A percentile compares a stretch with the other conserved stretches of the same genome.
Evolutionary conservation across 2,797 vertebrate species (phyloP).

Genomic region (Todus mexicanus): DNA sequence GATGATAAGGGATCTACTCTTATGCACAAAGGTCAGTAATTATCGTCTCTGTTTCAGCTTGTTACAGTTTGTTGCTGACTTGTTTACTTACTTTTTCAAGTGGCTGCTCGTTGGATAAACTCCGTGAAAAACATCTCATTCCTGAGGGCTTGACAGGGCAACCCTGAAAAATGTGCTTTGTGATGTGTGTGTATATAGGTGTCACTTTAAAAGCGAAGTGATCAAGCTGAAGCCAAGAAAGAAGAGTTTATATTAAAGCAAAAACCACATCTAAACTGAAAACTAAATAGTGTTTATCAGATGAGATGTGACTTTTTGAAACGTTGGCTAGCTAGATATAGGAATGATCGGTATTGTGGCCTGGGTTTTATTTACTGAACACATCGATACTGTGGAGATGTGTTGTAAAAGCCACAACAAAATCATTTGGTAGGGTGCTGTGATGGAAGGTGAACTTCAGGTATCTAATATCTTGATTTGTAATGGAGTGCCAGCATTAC

Average conservation of each 20-base stretch:
- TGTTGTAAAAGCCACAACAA: not conserved
- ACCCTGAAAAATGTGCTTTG: not conserved
- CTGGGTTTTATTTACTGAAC: not conserved
- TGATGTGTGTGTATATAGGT: not conserved
- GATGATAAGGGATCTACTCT: constrained; percentile 76
- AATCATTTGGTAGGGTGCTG: not conserved
- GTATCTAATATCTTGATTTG: not conserved
- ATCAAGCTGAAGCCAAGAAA: not conserved
- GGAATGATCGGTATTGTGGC: not conserved
- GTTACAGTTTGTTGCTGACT: not conserved
- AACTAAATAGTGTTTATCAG: not conserved
- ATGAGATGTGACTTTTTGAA: not conserved
- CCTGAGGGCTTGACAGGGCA: not conserved
- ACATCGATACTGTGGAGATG: not conserved
- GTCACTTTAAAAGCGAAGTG: not conserved
- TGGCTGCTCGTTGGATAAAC: not conserved
- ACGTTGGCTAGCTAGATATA: not conserved
- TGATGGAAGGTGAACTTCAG: not conserved
- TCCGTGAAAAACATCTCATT: not conserved
- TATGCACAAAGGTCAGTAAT: constrained; percentile 79
- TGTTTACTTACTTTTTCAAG: constrained; percentile 31
- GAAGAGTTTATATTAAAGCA: not conserved
- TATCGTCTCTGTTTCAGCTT: not conserved
- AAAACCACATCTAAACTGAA: not conserved
- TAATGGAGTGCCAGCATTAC: not conserved